Conservation (phyloP, 2,888 invertebrate genomes). For the Leptopilina syphax region DNA sequence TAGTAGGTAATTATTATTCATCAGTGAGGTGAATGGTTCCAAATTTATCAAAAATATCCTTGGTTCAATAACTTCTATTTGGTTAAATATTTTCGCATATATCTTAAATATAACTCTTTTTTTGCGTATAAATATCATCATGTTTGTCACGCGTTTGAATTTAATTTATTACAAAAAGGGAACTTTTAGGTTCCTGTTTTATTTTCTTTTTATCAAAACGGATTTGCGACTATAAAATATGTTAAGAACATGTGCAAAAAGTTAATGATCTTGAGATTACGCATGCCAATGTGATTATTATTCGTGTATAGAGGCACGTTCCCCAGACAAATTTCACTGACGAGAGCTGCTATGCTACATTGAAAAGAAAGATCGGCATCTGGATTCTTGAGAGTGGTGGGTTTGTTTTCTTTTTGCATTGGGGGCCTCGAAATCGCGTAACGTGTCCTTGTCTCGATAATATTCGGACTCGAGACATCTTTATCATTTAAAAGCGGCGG, state of each 20-base stretch:
- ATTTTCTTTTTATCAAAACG: neutral
- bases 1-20: no score
- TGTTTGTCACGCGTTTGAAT: no score
- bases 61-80: no score
- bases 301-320: constrained; percentile 3
- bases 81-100: no score
- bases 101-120: no score
- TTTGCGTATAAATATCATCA: no score
- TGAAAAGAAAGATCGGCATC: constrained; percentile 32
- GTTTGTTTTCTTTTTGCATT: constrained; percentile 16
- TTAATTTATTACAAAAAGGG: no score
- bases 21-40: no score
- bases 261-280: constrained; percentile 8
- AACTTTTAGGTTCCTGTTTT: no score
- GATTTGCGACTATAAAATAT: neutral
- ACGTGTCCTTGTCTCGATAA: constrained; percentile 20
- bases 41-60: no score
- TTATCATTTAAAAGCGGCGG: constrained; percentile 22
- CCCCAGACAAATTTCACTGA: neutral
- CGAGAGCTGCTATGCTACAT: neutral
- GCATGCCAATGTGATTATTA: constrained; percentile 9
- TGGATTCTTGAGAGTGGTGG: constrained; percentile 11
- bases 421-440: constrained; percentile 9
- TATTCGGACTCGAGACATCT: constrained; percentile 4
- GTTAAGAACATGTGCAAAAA: constrained; percentile 9